phyloP scores from a whole-genome alignment of 1,140 invertebrate species.

The Mya arenaria region DNA sequence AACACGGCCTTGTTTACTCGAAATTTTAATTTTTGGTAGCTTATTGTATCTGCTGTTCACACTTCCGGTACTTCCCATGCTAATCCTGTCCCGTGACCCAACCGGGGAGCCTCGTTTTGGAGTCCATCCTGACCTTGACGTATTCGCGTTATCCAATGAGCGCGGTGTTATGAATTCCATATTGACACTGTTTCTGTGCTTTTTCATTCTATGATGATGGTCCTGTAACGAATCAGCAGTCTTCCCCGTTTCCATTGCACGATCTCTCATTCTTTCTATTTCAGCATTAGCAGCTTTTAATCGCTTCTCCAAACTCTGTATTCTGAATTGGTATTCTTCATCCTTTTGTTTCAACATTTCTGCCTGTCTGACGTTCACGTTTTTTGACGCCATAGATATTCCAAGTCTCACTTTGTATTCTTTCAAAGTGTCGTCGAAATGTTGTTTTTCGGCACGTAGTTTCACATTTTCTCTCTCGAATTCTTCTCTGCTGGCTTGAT shows the following conservation, averaged over 20 bases:
- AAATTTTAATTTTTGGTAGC: too few relatives aligned
- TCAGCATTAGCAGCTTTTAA: slow-evolving; percentile 22
- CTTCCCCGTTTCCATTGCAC: slow-evolving; percentile 23
- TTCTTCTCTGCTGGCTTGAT: slow-evolving; percentile 30
- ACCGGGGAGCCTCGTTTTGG: neutral
- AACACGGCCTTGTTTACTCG: too few relatives aligned
- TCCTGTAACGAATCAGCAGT: slow-evolving; percentile 45
- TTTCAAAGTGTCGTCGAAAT: slow-evolving; percentile 28
- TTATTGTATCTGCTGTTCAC: neutral
- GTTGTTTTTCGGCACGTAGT: slow-evolving; percentile 8
- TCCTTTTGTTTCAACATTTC: slow-evolving; percentile 27
- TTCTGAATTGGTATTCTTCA: slow-evolving; percentile 24
- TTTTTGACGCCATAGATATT: slow-evolving; percentile 32
- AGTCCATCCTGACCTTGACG: slow-evolving; percentile 20
- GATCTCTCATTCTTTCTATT: slow-evolving; percentile 26
- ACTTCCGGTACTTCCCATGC: slow-evolving; percentile 23
- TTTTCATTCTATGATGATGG: slow-evolving; percentile 20
- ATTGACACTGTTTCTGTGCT: slow-evolving; percentile 34
- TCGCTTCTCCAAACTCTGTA: slow-evolving; percentile 25
- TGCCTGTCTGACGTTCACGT: slow-evolving; percentile 36
- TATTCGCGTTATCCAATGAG: neutral
- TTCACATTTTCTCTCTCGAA: slow-evolving; percentile 20
- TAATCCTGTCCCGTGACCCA: neutral
- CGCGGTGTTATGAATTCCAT: slow-evolving; percentile 17
- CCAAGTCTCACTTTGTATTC: slow-evolving; percentile 49